These are phyloP conservation scores for Helogale parvula DNA, from an alignment of 2,113 vertebrate genomes.

Conservation along the genomic window DNA sequence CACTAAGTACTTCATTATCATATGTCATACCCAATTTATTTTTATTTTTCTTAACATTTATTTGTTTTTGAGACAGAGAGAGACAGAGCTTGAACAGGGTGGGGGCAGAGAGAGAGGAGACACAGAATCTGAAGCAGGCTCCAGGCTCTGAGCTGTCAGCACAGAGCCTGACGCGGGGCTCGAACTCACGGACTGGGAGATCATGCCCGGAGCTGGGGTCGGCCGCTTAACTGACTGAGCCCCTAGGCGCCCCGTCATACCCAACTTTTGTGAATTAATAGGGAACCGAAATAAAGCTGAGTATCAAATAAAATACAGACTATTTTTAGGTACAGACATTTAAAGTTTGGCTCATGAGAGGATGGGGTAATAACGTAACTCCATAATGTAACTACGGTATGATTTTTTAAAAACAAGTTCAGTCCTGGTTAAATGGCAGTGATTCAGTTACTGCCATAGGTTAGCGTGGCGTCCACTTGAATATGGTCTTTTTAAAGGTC, in stretches of 20 bases:
- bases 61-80: no score
- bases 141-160: no score
- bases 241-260: no score
- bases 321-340: neutral
- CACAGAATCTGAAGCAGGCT: no score
- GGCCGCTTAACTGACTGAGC: no score
- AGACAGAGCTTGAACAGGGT: no score
- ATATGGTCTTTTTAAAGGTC: neutral
- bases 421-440: neutral
- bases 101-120: no score
- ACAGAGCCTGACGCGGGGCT: no score
- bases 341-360: constrained; percentile 5
- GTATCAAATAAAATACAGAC: constrained; percentile 6
- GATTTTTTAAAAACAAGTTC: neutral
- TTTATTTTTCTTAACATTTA: no score
- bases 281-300: neutral
- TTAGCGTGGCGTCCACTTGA: neutral
- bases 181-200: no score
- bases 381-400: neutral
- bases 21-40: neutral
- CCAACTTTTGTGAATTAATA: constrained; percentile 27
- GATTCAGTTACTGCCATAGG: neutral
- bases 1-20: neutral
- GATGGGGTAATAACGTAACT: neutral
- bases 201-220: no score